phyloP scores from a whole-genome alignment of 1,140 invertebrate genomes.

The Pissodes strobi region DNA sequence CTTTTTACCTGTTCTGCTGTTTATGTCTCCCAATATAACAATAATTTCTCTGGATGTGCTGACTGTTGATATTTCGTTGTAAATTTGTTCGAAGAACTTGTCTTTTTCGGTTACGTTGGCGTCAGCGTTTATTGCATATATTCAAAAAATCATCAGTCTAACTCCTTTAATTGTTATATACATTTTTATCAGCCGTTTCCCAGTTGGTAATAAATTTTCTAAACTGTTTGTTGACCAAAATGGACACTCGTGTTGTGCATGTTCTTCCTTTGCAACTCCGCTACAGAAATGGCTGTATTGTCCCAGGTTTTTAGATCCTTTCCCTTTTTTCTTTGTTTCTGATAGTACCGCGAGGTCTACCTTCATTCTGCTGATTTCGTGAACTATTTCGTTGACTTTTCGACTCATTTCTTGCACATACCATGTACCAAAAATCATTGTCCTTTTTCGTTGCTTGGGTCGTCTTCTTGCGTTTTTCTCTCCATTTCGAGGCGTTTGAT shows the following conservation, averaged over 20 bases:
- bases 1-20: slow-evolving; percentile 8
- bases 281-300: neutral
- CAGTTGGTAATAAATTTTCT: no score
- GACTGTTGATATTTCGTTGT: slow-evolving; percentile 11
- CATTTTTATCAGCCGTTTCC: no score
- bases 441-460: slow-evolving; percentile 19
- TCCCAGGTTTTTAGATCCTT: slow-evolving; percentile 10
- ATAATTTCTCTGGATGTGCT: slow-evolving; percentile 23
- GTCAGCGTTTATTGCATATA: slow-evolving; percentile 27
- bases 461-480: no score
- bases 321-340: slow-evolving; percentile 14
- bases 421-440: slow-evolving; percentile 11
- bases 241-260: neutral
- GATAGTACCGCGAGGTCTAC: slow-evolving; percentile 7
- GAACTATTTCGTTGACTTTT: slow-evolving; percentile 6
- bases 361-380: neutral
- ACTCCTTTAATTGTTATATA: no score
- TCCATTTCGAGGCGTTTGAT: no score
- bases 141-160: no score
- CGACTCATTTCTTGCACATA: slow-evolving; percentile 4
- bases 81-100: slow-evolving; percentile 12
- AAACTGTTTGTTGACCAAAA: neutral
- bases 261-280: neutral
- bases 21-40: slow-evolving; percentile 3
- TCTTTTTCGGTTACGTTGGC: slow-evolving; percentile 6